Conservation (phyloP, 2,797 vertebrate species). For the Pelobates cultripes region DNA sequence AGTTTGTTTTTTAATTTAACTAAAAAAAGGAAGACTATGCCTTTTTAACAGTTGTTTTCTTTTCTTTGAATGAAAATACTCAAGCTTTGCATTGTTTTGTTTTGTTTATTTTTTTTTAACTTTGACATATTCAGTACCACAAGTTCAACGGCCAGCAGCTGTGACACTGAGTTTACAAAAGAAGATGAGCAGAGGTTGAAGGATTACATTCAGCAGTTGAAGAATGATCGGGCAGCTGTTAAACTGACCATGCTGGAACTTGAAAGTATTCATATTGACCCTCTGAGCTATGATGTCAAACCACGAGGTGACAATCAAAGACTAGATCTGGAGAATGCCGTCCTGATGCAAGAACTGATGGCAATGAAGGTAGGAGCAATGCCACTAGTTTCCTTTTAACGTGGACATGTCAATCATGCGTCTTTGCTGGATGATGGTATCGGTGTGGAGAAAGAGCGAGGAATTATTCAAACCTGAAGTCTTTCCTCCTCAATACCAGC, state of each 20-base stretch:
- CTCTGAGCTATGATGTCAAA: conserved; percentile 81
- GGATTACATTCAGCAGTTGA: conserved; percentile 85
- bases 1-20: no score
- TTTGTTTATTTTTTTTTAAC: neutral
- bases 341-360: conserved; percentile 90
- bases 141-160: conserved; percentile 86
- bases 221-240: conserved; percentile 83
- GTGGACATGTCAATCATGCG: no score
- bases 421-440: no score
- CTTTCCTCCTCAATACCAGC: no score
- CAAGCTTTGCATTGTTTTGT: neutral
- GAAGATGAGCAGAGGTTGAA: conserved; percentile 86
- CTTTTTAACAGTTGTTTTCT: no score
- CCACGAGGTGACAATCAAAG: conserved; percentile 82
- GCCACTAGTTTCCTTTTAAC: no score
- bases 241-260: conserved; percentile 87
- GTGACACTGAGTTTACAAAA: conserved; percentile 84
- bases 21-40: no score
- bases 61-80: neutral
- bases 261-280: conserved; percentile 86
- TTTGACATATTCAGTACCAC: conserved; percentile 73
- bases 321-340: conserved; percentile 85
- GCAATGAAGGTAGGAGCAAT: conserved; percentile 82
- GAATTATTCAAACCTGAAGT: no score
- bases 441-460: no score